Conservation (phyloP, 53 echinoderm and acorn worm genomes). For the Apostichopus leukothele region DNA sequence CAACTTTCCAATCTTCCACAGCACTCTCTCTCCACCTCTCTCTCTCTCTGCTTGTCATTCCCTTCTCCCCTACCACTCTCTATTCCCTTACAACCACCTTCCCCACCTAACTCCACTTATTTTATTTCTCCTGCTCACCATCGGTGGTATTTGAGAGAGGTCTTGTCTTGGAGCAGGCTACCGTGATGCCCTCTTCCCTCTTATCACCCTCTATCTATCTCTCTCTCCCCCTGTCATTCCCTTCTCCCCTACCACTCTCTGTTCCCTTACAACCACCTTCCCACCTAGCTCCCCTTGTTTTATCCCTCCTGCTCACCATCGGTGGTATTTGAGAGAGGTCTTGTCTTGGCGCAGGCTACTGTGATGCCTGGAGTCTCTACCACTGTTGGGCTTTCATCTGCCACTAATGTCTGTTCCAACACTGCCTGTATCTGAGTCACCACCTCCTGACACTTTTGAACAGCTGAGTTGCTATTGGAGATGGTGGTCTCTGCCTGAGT, state of each 20-base stretch:
- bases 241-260: not conserved
- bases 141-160: not conserved
- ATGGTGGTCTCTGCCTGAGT: constrained; percentile 5
- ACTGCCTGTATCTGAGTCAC: not conserved
- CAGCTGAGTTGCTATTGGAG: not conserved
- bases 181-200: not conserved
- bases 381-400: constrained; percentile 11
- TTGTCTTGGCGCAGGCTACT: constrained; percentile 5
- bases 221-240: not conserved
- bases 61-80: not conserved
- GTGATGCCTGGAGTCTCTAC: constrained; percentile 5
- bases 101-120: not conserved
- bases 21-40: not conserved
- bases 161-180: constrained; percentile 18
- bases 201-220: not conserved
- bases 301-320: not conserved
- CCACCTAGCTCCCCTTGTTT: not conserved
- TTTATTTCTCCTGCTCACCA: not conserved
- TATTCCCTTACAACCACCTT: not conserved
- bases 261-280: not conserved
- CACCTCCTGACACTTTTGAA: constrained; percentile 16
- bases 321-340: constrained; percentile 7
- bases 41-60: not conserved
- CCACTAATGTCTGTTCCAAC: constrained; percentile 1
- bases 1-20: too few species aligned